These are phyloP conservation scores for Clusia tigrina DNA, from an alignment of 2,888 invertebrate genomes.

Conservation along the genomic window DNA sequence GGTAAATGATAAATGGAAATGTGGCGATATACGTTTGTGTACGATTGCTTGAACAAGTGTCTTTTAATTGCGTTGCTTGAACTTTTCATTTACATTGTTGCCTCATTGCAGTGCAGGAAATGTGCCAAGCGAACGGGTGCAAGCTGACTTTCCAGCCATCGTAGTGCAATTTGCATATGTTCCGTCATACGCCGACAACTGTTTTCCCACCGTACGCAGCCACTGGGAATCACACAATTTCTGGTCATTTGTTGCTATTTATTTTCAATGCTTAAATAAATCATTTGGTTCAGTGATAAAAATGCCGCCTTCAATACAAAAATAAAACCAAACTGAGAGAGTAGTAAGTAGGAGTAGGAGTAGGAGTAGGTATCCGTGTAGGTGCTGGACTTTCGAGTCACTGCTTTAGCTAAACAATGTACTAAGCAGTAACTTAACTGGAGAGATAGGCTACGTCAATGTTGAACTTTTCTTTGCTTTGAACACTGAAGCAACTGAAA, in stretches of 20 bases:
- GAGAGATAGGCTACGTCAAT: background rate
- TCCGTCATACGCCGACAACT: background rate
- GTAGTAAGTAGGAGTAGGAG: too few species aligned
- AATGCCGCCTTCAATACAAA: too few species aligned
- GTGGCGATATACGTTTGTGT: too few species aligned
- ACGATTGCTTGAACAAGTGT: background rate
- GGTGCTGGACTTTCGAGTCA: too few species aligned
- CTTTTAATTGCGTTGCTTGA: background rate
- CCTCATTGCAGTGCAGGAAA: too few species aligned
- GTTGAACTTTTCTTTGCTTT: constrained; percentile 11
- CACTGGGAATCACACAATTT: background rate
- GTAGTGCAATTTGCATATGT: background rate
- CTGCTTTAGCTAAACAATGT: too few species aligned
- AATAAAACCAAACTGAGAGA: too few species aligned
- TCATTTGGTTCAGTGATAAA: constrained; percentile 2
- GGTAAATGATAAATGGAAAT: too few species aligned
- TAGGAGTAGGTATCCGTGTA: too few species aligned
- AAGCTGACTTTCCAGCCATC: too few species aligned
- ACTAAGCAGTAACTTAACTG: too few species aligned
- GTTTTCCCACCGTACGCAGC: constrained; percentile 3
- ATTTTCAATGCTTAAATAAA: background rate
- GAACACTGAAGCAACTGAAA: background rate
- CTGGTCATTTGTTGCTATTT: background rate
- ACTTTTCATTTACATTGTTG: background rate
- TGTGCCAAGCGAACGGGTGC: too few species aligned